Evolutionary conservation across 64 coral and sea anemone genomes (phyloP).

Genomic region (Trachythela sp.): DNA sequence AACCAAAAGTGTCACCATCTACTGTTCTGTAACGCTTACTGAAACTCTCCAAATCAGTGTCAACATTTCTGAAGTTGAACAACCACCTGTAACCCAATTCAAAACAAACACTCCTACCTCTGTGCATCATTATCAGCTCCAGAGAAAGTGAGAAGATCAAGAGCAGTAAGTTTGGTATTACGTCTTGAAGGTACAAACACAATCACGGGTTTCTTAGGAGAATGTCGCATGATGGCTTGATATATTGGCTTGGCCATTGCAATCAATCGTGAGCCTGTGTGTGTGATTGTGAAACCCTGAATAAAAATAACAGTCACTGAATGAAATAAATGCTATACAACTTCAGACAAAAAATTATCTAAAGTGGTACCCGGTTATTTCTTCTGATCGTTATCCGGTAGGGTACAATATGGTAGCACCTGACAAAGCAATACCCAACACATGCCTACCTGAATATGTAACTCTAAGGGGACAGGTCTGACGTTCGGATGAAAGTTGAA

Average conservation of each 20-base stretch:
- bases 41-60: too few relatives aligned
- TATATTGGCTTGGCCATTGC: constrained; percentile 95
- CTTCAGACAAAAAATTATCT: not conserved
- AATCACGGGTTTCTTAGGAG: constrained; percentile 88
- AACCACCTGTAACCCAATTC: not conserved
- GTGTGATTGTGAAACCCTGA: constrained; percentile 94
- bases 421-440: not conserved
- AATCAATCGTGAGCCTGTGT: constrained; percentile 91
- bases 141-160: constrained; percentile 80
- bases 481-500: constrained; percentile 99
- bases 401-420: too few relatives aligned
- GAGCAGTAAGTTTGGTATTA: constrained; percentile 84
- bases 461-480: constrained; percentile 84
- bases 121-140: constrained; percentile 90
- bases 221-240: constrained; percentile 88
- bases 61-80: too few relatives aligned
- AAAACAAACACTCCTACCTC: constrained; percentile 38
- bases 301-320: not conserved
- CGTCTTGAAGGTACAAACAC: constrained; percentile 95
- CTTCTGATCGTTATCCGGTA: too few relatives aligned
- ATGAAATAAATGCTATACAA: not conserved
- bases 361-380: too few relatives aligned
- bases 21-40: too few relatives aligned
- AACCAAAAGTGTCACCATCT: too few relatives aligned
- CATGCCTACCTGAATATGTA: constrained; percentile 79